Percentiles rank a stretch among this genome's conserved stretches.
Evolutionary conservation across 2,113 vertebrate species (phyloP).

Genomic region (Rhabdomys dilectus): DNA sequence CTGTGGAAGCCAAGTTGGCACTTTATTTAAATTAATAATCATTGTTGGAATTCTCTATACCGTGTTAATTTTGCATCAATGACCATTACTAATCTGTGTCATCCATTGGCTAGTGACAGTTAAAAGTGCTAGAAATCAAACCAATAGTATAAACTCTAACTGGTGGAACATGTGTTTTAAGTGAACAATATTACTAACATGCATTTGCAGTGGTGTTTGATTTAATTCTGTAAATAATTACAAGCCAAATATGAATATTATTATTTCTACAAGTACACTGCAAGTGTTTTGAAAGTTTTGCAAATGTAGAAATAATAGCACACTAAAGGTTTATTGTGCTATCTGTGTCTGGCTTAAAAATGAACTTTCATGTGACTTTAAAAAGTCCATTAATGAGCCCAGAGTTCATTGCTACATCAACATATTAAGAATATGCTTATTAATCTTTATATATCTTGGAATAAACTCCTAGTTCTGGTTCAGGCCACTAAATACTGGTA

Average conservation of each 20-base stretch:
- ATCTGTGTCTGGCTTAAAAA: neutral
- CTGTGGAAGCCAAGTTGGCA: neutral
- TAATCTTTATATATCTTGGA: neutral
- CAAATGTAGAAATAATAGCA: neutral
- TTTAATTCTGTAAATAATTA: slow-evolving; percentile 2
- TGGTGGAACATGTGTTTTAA: neutral
- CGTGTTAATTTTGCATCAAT: neutral
- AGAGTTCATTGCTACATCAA: neutral
- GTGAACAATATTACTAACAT: neutral
- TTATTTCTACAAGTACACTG: neutral
- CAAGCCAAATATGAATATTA: neutral
- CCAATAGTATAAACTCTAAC: neutral
- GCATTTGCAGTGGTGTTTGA: slow-evolving; percentile 10
- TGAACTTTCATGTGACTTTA: neutral
- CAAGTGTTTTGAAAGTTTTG: neutral
- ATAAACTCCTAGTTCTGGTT: neutral
- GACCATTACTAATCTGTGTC: neutral
- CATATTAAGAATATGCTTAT: neutral
- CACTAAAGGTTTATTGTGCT: neutral
- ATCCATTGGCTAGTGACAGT: neutral
- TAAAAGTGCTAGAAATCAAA: slow-evolving; percentile 10
- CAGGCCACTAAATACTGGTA: neutral
- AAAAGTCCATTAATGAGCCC: neutral
- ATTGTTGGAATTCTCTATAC: neutral
- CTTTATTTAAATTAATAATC: neutral